These are phyloP conservation scores for Melospiza georgiana DNA, from an alignment of 2,113 vertebrate species.

Conservation along the genomic window DNA sequence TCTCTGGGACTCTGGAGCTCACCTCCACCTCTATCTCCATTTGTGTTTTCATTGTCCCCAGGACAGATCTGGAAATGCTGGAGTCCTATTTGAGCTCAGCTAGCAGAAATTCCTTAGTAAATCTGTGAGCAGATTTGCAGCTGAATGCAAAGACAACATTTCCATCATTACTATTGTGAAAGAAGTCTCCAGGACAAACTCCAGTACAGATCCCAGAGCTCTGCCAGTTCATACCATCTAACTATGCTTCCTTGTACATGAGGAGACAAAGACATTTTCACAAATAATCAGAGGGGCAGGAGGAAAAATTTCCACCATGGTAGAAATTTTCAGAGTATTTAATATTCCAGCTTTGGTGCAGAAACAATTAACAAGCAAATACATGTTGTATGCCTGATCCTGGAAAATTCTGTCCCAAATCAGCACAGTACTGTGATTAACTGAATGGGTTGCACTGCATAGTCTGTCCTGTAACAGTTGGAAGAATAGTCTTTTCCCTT, in stretches of 20 bases:
- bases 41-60: background rate
- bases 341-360: background rate
- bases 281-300: background rate
- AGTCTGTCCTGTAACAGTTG: conserved; percentile 57
- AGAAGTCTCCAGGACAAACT: background rate
- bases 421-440: background rate
- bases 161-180: background rate
- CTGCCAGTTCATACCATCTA: background rate
- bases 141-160: background rate
- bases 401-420: background rate
- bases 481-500: conserved; percentile 73
- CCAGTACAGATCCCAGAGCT: background rate
- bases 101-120: background rate
- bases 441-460: conserved; percentile 41
- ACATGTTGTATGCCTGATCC: background rate
- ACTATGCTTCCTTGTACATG: background rate
- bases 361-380: background rate
- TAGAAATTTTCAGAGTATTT: background rate
- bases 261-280: background rate
- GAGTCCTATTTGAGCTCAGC: background rate
- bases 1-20: background rate
- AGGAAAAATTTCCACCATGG: background rate
- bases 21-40: background rate
- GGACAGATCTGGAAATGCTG: background rate
- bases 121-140: background rate